Evolutionary conservation across 2,113 vertebrate genomes (phyloP), one percentile per base, ranked within the genome.

Genomic region (Grus americana): DNA sequence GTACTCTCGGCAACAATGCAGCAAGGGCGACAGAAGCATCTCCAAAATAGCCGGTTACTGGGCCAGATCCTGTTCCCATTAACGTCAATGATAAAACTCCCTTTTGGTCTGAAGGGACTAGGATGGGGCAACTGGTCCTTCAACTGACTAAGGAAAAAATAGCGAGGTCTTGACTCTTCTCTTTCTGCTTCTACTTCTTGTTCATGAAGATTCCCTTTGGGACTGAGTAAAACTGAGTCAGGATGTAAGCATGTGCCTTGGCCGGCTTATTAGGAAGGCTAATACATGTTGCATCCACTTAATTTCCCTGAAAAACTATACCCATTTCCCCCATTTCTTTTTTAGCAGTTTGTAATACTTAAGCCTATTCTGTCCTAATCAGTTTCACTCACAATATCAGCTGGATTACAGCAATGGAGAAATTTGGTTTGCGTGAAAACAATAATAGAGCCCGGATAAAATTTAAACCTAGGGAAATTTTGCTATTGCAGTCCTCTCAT

Each of bases 31-130:
- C 81, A 96, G 84, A 92, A 92, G 59, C 29, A 49, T 27, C 73
- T 93, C 86, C 93, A 95, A 89, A 95, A 68, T 40, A 95, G 68
- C 36, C 6, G 0, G 47, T 86, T 79, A n/a, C 62, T 44, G 76
- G 92, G 78, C 61, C 94, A 97, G 92, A 66, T 85, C 89, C 66
- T 94, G 44, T 96, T 93, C 95, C 86, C 50, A 3, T 70, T 93
- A 91, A 92, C 55, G 32, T 95, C 86, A 94, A 4, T 76, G 34
- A 20, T 78, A 81, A 93, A 93, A 96, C n/a, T 93, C 95, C 95
- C 92, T 70, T 72, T 61, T 32, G 58, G 58, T 79, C 86, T 68
- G 50, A 72, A 62, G 89, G 80, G 93, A 96, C 34, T 23, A 32
- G 30, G 49, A 96, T 92, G 76, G 57, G 68, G 76, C 83, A 95